Conservation (phyloP, 2,888 invertebrate genomes). For the Stenoptilia bipunctidactyla region DNA sequence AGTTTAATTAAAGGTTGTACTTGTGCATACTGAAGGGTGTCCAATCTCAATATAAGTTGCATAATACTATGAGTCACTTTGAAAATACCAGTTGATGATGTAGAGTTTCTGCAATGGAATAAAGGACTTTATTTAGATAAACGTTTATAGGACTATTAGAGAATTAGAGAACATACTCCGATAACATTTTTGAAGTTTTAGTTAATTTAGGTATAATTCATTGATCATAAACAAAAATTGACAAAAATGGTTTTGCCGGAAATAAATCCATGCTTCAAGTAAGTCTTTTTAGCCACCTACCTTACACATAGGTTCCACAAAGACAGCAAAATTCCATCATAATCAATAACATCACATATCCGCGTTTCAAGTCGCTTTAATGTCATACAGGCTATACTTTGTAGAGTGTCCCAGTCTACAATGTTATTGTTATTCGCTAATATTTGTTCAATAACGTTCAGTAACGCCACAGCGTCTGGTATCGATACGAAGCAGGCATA, state of each 20-base stretch:
- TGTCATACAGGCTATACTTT: slow-evolving; percentile 27
- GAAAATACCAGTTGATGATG: slow-evolving; percentile 28
- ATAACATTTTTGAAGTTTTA: no score
- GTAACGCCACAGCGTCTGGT: slow-evolving; percentile 29
- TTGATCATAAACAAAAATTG: no score
- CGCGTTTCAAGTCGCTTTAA: slow-evolving; percentile 20
- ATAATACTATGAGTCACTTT: slow-evolving; percentile 41
- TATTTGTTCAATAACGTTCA: slow-evolving; percentile 30
- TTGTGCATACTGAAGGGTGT: slow-evolving; percentile 32
- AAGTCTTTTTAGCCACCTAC: no score
- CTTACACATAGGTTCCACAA: slow-evolving; percentile 57
- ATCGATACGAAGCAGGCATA: slow-evolving; percentile 26
- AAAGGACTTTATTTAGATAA: no score
- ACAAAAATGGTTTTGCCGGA: no score
- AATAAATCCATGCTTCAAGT: no score
- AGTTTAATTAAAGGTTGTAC: slow-evolving; percentile 41
- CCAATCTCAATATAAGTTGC: slow-evolving; percentile 30
- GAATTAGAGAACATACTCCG: no score
- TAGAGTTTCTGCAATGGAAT: slow-evolving; percentile 41
- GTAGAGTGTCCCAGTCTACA: slow-evolving; percentile 32
- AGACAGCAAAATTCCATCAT: slow-evolving; percentile 21
- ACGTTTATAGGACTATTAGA: no score
- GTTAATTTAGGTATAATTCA: no score
- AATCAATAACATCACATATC: slow-evolving; percentile 19
- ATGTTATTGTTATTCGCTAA: slow-evolving; percentile 25